A percentile compares a stretch with the other conserved stretches of the same genome.
Evolutionary conservation across 2,797 vertebrate species (phyloP).

Genomic region (Amphiprion clarkii): DNA sequence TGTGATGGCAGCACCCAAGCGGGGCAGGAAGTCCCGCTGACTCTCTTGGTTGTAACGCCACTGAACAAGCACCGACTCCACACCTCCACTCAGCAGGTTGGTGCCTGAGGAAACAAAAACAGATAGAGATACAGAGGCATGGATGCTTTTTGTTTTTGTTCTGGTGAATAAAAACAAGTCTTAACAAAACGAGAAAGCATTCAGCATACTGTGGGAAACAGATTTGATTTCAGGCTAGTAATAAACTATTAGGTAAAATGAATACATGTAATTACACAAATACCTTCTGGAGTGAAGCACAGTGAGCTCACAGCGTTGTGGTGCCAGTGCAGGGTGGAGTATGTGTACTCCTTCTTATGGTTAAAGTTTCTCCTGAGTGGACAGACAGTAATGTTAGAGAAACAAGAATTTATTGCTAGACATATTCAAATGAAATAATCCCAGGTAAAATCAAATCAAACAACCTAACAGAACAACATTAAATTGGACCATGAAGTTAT

Average conservation of each 20-base stretch:
- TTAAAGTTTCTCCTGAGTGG: slow-evolving; percentile 92
- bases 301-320: slow-evolving; percentile 90
- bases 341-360: slow-evolving; percentile 91
- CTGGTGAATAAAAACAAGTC: background rate
- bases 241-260: background rate
- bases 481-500: background rate
- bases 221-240: background rate
- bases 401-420: background rate
- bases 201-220: background rate
- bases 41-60: slow-evolving; percentile 88
- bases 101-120: slow-evolving; percentile 82
- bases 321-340: slow-evolving; percentile 93
- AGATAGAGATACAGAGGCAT: background rate
- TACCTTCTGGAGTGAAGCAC: slow-evolving; percentile 91
- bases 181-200: background rate
- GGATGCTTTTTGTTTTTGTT: background rate
- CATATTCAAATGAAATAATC: background rate
- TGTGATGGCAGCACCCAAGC: slow-evolving; percentile 91
- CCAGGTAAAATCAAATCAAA: background rate
- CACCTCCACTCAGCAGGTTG: slow-evolving; percentile 92
- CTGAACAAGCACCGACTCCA: slow-evolving; percentile 94
- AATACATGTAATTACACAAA: background rate
- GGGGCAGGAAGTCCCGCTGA: slow-evolving; percentile 92
- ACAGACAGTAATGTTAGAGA: background rate
- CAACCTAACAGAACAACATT: background rate